phyloP scores from a whole-genome alignment of 2,888 invertebrate species.

The Octodonta nipae region DNA sequence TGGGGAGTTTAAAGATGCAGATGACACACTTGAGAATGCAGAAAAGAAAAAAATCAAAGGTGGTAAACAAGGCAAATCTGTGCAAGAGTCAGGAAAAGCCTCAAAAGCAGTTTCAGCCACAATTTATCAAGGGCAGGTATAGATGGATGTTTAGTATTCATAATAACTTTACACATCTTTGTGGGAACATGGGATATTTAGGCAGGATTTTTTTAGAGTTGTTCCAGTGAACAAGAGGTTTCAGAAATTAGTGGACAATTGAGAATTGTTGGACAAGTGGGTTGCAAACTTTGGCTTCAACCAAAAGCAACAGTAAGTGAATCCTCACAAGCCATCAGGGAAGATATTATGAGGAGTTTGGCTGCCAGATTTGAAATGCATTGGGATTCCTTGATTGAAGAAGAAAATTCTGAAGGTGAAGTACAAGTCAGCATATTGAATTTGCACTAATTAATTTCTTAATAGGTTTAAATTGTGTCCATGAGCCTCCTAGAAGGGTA shows the following conservation, averaged over 20 bases:
- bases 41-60: conserved; percentile 27
- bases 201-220: no score
- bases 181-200: no score
- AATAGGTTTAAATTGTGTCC: conserved; percentile 63
- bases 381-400: conserved; percentile 82
- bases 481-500: conserved; percentile 80
- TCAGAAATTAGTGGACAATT: conserved; percentile 54
- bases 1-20: conserved; percentile 51
- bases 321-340: conserved; percentile 58
- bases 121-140: conserved; percentile 42
- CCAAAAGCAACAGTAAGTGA: conserved; percentile 61
- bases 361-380: conserved; percentile 79
- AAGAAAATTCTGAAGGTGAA: conserved; percentile 57
- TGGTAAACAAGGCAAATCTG: conserved; percentile 31
- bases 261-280: conserved; percentile 57
- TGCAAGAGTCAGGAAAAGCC: no score
- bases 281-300: conserved; percentile 64
- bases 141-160: no score
- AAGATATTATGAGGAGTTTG: conserved; percentile 75
- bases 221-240: no score
- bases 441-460: conserved; percentile 10
- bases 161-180: no score
- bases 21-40: conserved; percentile 47
- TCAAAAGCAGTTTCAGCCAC: conserved; percentile 48
- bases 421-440: neutral